Evolutionary conservation across 2,888 invertebrate species (phyloP).

Genomic region (Zonitis immaculata): DNA sequence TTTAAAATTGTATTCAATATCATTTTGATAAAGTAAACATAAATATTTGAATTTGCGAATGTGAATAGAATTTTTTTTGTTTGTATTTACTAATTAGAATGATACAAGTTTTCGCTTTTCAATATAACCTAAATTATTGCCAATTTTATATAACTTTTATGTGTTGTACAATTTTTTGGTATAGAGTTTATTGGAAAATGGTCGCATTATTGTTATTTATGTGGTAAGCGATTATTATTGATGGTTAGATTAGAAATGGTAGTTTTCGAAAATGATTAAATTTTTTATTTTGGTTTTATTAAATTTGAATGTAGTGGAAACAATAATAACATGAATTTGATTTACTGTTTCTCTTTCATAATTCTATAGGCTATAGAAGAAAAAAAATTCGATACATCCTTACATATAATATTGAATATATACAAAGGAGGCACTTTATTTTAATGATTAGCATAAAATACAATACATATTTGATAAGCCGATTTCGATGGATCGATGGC

Average conservation of each 20-base stretch:
- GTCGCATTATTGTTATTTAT: not conserved
- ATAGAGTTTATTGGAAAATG: not conserved
- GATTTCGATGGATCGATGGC: conserved; percentile 9
- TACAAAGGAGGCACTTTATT: not conserved
- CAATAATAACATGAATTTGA: too few relatives aligned
- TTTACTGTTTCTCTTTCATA: too few relatives aligned
- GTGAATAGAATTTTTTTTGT: not conserved
- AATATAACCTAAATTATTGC: not conserved
- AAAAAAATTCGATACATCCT: conserved; percentile 1
- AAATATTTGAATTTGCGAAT: not conserved
- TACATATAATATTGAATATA: not conserved
- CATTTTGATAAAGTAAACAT: not conserved
- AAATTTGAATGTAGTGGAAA: too few relatives aligned
- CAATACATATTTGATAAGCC: conserved; percentile 13
- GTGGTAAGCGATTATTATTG: not conserved
- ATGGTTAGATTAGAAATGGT: not conserved
- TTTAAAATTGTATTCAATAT: too few relatives aligned
- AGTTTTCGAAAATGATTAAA: not conserved
- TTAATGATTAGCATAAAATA: conserved; percentile 5
- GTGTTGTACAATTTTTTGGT: not conserved
- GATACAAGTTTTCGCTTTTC: not conserved
- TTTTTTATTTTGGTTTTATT: too few relatives aligned
- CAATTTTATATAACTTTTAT: not conserved
- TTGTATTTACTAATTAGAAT: not conserved
- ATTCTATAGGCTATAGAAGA: not conserved